phyloP scores from a whole-genome alignment of 2,888 invertebrate genomes.

The Mythimna impura region DNA sequence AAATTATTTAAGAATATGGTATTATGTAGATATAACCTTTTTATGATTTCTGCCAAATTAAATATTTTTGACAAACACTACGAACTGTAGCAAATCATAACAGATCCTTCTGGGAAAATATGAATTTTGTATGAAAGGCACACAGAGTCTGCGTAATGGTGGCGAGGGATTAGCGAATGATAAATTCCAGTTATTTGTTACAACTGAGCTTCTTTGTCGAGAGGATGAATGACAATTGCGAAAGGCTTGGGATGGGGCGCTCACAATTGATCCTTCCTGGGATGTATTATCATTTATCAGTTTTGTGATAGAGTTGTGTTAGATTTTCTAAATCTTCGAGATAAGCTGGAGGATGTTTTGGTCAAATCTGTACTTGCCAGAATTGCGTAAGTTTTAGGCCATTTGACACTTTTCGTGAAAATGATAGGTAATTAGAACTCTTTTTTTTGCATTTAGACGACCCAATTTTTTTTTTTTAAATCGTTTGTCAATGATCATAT shows the following conservation, averaged over 20 bases:
- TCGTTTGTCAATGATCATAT: no score
- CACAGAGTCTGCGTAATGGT: conserved; percentile 68
- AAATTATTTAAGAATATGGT: no score
- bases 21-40: no score
- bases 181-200: conserved; percentile 76
- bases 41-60: conserved; percentile 7
- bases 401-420: background rate
- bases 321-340: conserved; percentile 23
- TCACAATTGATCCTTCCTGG: conserved; percentile 52
- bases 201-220: conserved; percentile 73
- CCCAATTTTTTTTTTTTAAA: no score
- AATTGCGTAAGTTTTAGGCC: background rate
- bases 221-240: conserved; percentile 77
- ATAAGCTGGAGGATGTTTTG: conserved; percentile 31
- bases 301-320: conserved; percentile 74
- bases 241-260: conserved; percentile 64
- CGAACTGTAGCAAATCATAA: conserved; percentile 53
- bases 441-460: background rate
- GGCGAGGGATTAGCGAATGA: conserved; percentile 72
- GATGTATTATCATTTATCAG: conserved; percentile 66
- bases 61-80: conserved; percentile 26
- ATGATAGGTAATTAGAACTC: background rate
- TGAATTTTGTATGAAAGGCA: conserved; percentile 64
- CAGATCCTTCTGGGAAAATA: conserved; percentile 70
- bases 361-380: background rate